Base-by-base conservation (phyloP, 92 coral and sea anemone genomes). In the Siderastrea radians region DNA sequence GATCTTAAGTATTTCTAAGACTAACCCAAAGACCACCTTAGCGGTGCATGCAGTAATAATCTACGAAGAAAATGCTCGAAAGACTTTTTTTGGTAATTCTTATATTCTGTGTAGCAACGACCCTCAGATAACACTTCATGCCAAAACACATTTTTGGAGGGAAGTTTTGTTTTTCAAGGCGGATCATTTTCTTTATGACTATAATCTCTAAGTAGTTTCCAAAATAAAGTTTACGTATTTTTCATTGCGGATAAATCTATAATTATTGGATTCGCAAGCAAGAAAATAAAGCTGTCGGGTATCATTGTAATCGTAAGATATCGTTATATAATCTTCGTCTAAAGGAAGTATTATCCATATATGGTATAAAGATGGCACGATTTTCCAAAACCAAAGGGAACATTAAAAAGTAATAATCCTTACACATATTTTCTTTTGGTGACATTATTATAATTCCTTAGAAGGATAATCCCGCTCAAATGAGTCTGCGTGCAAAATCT, bases 401-500 rank as follows among this genome's bases (percentile, higher is more conserved):
- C 7, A 63, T 47, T 6, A 49, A 7, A 49, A 1, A 49, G 15
- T 38, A 46, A 48, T 78, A 61, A 78, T 79, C 72, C 67, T 6
- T 58, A 15, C 5, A 49, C 52, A 77, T 77, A 77, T 77, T 58
- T 74, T 47, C 62, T 74, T 73, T 53, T 53, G 10, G 7, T 53
- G 4, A 5, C 10, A 10, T 53, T 53, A 10, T 53, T 53, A 53
- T 53, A 53, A 5, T 53, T 61, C 17, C 26, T 14, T 16, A 16
- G 66, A 16, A 61, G 66, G 66, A 61, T 61, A 19, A 61, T 61
- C 66, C 26, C 13, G 66, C 17, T 61, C 66, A 61, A 61, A 4
- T 61, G 66, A 0, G 26, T 61, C 66, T 61, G 19, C 66, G 13
- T 61, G 16, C 26, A 61, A 3, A 61, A 13, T 19, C 3, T 61